Conservation (phyloP, 2,888 invertebrate species). For the Pimpla rufipes region DNA sequence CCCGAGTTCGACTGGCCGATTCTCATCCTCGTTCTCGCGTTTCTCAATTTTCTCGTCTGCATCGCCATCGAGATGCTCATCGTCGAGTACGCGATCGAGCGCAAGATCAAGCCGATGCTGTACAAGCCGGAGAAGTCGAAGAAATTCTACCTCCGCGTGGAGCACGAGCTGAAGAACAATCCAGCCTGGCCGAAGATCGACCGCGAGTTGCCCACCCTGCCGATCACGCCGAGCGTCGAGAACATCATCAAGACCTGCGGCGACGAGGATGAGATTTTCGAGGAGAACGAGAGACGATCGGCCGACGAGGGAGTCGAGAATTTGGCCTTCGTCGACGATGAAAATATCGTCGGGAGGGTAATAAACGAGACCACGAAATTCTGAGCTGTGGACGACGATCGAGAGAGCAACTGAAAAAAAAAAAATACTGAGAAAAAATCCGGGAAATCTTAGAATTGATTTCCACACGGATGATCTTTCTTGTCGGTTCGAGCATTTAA, state of each 20-base stretch:
- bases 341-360: conserved; percentile 31
- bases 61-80: conserved; percentile 87
- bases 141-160: conserved; percentile 88
- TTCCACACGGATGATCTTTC: too few species aligned
- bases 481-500: neutral
- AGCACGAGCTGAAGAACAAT: conserved; percentile 87
- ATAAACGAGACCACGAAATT: conserved; percentile 70
- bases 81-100: conserved; percentile 88
- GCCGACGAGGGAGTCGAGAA: conserved; percentile 66
- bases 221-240: conserved; percentile 77
- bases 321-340: conserved; percentile 71
- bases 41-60: conserved; percentile 87
- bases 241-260: conserved; percentile 75
- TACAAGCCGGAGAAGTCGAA: conserved; percentile 87
- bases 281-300: conserved; percentile 10
- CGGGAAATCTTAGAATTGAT: too few species aligned
- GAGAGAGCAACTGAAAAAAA: neutral
- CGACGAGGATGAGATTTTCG: conserved; percentile 62
- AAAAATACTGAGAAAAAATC: neutral
- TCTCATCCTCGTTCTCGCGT: conserved; percentile 82
- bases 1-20: conserved; percentile 84
- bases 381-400: conserved; percentile 39
- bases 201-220: conserved; percentile 75
- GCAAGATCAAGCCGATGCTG: conserved; percentile 86
- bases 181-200: conserved; percentile 89